Base-by-base conservation (phyloP, 2,888 invertebrate species). In the Boloria euphrosyne region DNA sequence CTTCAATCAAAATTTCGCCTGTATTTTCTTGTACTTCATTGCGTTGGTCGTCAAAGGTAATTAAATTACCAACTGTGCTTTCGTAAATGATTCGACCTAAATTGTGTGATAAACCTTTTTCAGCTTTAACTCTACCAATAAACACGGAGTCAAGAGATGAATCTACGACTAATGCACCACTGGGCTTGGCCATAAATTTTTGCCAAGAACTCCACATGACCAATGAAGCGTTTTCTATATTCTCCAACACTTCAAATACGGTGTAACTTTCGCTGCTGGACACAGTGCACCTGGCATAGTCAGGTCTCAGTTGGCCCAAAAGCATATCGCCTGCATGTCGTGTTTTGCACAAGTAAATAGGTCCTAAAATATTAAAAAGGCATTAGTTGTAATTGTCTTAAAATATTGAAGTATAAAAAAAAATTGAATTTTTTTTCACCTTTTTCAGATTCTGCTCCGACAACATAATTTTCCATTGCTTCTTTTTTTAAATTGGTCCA, bases 1-100 rank as follows among this genome's bases (percentile, higher is more conserved):
- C 94, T 89, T 97, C 97, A 7, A 96, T 94, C 31, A 97, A 89
- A 59, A 97, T 93, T 80, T 97, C 96, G 0, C 97, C 97, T 57
- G 93, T 93, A 67, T 93, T 93, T 77, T 93, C 93, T 51, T 79
- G 79, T 27, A 93, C 75, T 76, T 94, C 93, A 70, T 93, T 93
- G 57, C 93, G 92, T 66, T 94, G 89, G 66, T 94, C 94, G 77
- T 95, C 94, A 66, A 95, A 94, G 46, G 95, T 94, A 71, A 93
- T 92, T 72, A 96, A 93, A 75, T 94, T 94, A 13, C 97, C 97
- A 61, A 96, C 90, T 62, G 93, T 93, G 71, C 94, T 94, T 75
- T 90, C 92, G 50, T 94, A 93, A 77, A 94, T 95, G 72, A 96
- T 93, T 75, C 95, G 95, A 16, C 97, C 97, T 71, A 97, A 92